Percentiles rank a stretch among this genome's conserved stretches.
Conservation (phyloP, 2,797 vertebrate genomes). For the Nannoperca australis region DNA sequence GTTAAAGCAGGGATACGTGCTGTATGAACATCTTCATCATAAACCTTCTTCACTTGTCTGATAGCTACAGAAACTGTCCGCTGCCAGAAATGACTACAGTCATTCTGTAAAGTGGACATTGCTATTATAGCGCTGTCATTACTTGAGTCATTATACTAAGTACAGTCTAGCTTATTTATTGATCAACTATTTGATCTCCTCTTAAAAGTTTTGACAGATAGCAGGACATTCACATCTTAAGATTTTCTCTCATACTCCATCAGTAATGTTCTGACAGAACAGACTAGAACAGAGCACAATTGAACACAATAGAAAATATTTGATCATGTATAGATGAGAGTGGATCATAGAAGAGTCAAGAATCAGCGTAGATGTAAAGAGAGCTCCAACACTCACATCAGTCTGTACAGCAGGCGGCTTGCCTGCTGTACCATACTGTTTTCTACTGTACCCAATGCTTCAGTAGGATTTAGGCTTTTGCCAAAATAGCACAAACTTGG, state of each 20-base stretch:
- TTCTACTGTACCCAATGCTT: not conserved
- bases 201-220: constrained; percentile 25
- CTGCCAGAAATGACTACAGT: constrained; percentile 17
- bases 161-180: constrained; percentile 16
- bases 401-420: too few species aligned
- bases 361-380: constrained; percentile 3
- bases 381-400: not conserved
- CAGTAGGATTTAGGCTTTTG: constrained; percentile 28
- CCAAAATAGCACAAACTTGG: constrained; percentile 42
- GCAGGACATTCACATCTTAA: not conserved
- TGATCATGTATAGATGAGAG: not conserved
- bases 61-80: not conserved
- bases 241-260: not conserved
- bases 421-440: not conserved
- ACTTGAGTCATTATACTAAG: constrained; percentile 11
- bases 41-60: constrained; percentile 27
- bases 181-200: constrained; percentile 28
- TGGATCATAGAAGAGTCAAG: not conserved
- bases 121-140: constrained; percentile 2
- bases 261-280: constrained; percentile 9
- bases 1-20: constrained; percentile 26
- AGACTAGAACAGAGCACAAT: not conserved
- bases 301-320: not conserved
- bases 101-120: constrained; percentile 22
- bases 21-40: constrained; percentile 40